These are phyloP conservation scores for Dryas iulia DNA, from an alignment of 1,140 invertebrate genomes.

Conservation along the genomic window DNA sequence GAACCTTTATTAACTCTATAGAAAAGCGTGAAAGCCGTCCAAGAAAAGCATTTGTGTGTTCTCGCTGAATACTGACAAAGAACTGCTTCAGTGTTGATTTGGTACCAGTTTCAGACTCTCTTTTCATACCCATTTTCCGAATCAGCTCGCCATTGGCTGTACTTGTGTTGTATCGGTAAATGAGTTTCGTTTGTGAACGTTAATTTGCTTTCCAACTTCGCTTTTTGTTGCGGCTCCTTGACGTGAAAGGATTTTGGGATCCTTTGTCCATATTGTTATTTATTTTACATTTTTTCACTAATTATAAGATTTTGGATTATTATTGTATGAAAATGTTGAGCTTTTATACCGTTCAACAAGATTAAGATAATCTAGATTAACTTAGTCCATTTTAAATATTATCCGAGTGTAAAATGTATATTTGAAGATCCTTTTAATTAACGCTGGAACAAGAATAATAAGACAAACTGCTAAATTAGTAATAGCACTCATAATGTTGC, in stretches of 20 bases:
- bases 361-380: slow-evolving; percentile 1
- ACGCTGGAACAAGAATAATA: slow-evolving; percentile 49
- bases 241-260: slow-evolving; percentile 49
- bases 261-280: slow-evolving; percentile 42
- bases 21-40: slow-evolving; percentile 73
- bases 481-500: slow-evolving; percentile 48
- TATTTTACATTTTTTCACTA: slow-evolving; percentile 5
- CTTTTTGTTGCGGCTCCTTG: slow-evolving; percentile 56
- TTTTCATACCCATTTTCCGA: slow-evolving; percentile 69
- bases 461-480: slow-evolving; percentile 58
- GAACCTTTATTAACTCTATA: slow-evolving; percentile 78
- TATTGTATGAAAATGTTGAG: neutral
- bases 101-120: slow-evolving; percentile 61
- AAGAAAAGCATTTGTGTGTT: slow-evolving; percentile 76
- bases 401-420: slow-evolving; percentile 8
- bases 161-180: slow-evolving; percentile 76
- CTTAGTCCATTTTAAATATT: slow-evolving; percentile 9
- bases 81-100: slow-evolving; percentile 65
- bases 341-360: neutral
- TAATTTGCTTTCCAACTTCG: slow-evolving; percentile 72
- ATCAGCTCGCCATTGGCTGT: slow-evolving; percentile 59
- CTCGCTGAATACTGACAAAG: slow-evolving; percentile 69
- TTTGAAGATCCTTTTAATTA: slow-evolving; percentile 43
- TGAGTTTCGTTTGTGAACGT: slow-evolving; percentile 71
- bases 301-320: neutral